Evolutionary conservation across 2,113 vertebrate species (phyloP).

Genomic region (Ardeotis arabs): DNA sequence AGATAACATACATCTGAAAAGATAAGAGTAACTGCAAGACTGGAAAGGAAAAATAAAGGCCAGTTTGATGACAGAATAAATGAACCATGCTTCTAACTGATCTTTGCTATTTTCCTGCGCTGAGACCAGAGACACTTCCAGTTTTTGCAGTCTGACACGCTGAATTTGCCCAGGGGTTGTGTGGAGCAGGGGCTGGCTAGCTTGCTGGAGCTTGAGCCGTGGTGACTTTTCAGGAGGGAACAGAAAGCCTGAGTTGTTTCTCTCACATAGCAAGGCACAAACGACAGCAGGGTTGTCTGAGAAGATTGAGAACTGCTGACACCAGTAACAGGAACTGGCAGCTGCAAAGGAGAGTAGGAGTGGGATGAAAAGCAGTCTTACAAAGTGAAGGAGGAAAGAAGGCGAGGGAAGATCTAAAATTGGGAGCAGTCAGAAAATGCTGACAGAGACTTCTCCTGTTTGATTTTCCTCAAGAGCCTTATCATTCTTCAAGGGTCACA

Average conservation of each 20-base stretch:
- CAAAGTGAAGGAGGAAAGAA: not conserved
- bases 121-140: not conserved
- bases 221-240: not conserved
- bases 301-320: conserved; percentile 39
- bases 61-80: not conserved
- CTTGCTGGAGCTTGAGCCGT: not conserved
- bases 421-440: not conserved
- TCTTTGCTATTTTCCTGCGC: not conserved
- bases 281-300: not conserved
- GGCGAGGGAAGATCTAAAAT: conserved; percentile 1
- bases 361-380: not conserved
- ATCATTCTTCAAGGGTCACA: not conserved
- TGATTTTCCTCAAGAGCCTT: not conserved
- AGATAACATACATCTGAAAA: not conserved
- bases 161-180: not conserved
- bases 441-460: not conserved
- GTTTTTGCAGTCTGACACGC: not conserved
- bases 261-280: not conserved
- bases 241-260: not conserved
- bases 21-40: not conserved
- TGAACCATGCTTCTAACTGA: not conserved
- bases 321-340: conserved; percentile 38
- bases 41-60: not conserved
- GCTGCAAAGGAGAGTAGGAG: conserved; percentile 7
- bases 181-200: not conserved